phyloP scores from a whole-genome alignment of 2,797 vertebrate genomes.

The Mormyrus proboscirostris region DNA sequence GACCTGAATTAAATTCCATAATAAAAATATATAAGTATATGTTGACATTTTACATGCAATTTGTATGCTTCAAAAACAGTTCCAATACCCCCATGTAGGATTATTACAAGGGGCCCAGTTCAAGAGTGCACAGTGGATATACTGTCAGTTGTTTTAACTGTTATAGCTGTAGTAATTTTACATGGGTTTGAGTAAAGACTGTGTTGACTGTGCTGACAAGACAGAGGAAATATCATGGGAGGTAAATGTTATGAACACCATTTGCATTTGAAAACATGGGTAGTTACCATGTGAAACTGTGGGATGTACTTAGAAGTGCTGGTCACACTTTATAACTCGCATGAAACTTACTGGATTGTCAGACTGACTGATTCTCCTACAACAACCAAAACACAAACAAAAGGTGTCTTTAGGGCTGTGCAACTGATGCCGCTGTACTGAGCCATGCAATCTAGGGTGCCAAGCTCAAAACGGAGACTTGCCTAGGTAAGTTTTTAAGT shows the following conservation, averaged over 20 bases:
- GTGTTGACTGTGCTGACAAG: background rate
- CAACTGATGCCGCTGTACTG: background rate
- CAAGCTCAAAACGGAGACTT: background rate
- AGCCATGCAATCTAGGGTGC: background rate
- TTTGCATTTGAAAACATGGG: conserved; percentile 2
- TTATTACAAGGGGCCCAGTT: background rate
- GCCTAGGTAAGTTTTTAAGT: background rate
- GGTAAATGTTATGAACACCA: background rate
- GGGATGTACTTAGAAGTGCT: background rate
- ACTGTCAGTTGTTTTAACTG: background rate
- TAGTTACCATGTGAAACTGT: background rate
- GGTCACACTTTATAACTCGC: background rate
- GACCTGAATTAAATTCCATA: background rate
- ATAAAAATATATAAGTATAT: background rate
- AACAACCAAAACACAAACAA: background rate
- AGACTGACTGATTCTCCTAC: background rate
- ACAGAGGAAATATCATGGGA: background rate
- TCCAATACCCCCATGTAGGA: background rate
- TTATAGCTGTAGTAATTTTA: background rate
- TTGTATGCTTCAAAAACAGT: background rate
- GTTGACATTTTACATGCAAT: background rate
- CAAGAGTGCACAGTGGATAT: background rate
- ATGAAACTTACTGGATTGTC: background rate
- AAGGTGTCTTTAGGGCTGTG: background rate
- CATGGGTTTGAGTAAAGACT: background rate